Conservation (phyloP, 1,140 invertebrate genomes). For the Nasonia vitripennis region DNA sequence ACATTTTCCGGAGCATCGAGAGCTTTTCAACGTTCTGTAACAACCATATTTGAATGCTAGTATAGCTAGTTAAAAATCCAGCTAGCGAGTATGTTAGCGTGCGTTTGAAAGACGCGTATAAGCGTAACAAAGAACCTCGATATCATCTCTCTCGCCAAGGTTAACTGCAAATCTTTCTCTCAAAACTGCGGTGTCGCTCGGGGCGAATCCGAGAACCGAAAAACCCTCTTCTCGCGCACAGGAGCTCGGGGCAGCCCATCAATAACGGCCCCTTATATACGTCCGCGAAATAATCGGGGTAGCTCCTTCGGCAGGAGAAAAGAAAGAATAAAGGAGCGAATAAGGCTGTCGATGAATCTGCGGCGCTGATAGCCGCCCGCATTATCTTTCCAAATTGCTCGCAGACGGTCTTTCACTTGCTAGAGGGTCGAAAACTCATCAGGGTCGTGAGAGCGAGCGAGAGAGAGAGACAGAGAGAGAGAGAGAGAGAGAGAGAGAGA, state of each 20-base stretch:
- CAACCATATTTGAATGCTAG: no score
- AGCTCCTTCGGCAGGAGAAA: neutral
- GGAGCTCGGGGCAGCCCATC: slow-evolving; percentile 54
- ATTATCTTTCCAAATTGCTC: slow-evolving; percentile 68
- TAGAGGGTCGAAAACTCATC: slow-evolving; percentile 21
- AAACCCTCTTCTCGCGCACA: neutral
- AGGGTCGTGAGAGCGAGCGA: neutral
- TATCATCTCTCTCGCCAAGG: neutral
- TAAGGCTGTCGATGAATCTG: slow-evolving; percentile 5
- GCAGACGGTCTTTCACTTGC: neutral
- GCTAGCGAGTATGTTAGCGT: neutral
- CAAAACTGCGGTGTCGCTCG: neutral
- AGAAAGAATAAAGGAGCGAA: neutral
- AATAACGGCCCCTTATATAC: slow-evolving; percentile 60
- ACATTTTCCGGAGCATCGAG: no score
- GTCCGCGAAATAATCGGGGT: slow-evolving; percentile 26
- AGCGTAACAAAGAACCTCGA: neutral
- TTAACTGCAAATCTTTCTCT: neutral
- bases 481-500: neutral
- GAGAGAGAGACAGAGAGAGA: no score
- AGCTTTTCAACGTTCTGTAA: no score
- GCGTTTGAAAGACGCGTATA: neutral
- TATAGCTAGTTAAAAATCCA: neutral
- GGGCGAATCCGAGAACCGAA: neutral
- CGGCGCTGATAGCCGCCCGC: slow-evolving; percentile 49